phyloP scores from a whole-genome alignment of 1,140 invertebrate genomes.

The Venustaconcha ellipsiformis region DNA sequence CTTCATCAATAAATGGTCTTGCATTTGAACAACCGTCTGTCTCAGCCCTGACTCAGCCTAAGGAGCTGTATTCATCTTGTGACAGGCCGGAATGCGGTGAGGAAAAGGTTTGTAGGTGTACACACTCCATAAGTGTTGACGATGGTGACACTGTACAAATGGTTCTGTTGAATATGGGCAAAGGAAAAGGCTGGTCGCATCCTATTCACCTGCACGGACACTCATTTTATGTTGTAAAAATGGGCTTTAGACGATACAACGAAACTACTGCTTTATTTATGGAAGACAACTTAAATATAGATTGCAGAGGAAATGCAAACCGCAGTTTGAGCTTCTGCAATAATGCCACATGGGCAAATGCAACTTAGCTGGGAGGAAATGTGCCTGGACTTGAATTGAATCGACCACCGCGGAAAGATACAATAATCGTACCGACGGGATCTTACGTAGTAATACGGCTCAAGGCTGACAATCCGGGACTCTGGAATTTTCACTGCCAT shows the following conservation, averaged over 20 bases:
- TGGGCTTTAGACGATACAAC: no score
- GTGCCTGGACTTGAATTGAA: conserved; percentile 52
- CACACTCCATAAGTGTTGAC: conserved; percentile 13
- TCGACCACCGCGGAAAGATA: conserved; percentile 77
- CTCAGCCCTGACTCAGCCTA: conserved; percentile 14
- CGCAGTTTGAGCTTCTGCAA: conserved; percentile 29
- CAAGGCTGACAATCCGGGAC: conserved; percentile 78
- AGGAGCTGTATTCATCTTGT: conserved; percentile 10
- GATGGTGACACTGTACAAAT: conserved; percentile 9
- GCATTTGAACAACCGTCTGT: conserved; percentile 15
- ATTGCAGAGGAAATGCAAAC: no score
- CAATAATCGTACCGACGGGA: conserved; percentile 77
- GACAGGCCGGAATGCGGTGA: conserved; percentile 5
- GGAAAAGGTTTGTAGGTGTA: conserved; percentile 15
- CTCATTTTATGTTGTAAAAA: conserved; percentile 10
- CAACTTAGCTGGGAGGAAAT: conserved; percentile 27
- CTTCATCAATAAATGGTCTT: conserved; percentile 28
- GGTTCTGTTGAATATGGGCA: conserved; percentile 13
- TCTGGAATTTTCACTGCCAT: conserved; percentile 55
- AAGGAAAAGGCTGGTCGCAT: conserved; percentile 23
- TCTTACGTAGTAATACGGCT: conserved; percentile 80
- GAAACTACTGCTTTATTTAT: no score
- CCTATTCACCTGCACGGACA: conserved; percentile 25
- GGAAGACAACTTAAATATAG: no score
- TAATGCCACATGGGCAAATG: conserved; percentile 37